Evolutionary conservation across 2,888 invertebrate genomes (phyloP).

Genomic region (Platycheirus albimanus): DNA sequence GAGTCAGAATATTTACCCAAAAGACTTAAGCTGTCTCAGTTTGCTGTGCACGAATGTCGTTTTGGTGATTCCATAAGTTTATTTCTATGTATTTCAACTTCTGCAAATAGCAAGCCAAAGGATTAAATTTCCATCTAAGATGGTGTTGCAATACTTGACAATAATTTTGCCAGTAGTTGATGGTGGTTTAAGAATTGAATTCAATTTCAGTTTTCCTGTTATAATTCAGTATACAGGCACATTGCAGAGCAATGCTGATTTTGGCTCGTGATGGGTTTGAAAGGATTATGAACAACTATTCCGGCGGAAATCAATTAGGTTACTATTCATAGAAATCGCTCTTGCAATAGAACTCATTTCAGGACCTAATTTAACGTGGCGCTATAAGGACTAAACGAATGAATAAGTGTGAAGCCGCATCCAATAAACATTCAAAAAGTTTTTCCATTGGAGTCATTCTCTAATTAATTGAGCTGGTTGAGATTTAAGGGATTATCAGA

Average conservation of each 20-base stretch:
- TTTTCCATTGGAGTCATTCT: slow-evolving; percentile 41
- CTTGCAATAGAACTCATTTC: background rate
- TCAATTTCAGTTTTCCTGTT: slow-evolving; percentile 11
- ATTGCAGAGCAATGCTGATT: slow-evolving; percentile 1
- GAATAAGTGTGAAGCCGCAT: slow-evolving; percentile 1
- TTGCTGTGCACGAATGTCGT: slow-evolving; percentile 9
- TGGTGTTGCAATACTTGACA: slow-evolving; percentile 5
- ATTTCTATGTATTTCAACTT: slow-evolving; percentile 9
- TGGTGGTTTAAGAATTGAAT: slow-evolving; percentile 16
- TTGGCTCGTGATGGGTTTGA: slow-evolving; percentile 8
- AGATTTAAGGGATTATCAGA: slow-evolving; percentile 12
- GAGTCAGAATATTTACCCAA: slow-evolving; percentile 35
- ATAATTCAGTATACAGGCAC: background rate
- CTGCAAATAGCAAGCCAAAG: background rate
- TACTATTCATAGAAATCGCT: slow-evolving; percentile 36
- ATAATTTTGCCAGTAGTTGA: slow-evolving; percentile 40
- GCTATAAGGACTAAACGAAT: background rate
- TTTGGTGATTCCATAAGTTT: background rate
- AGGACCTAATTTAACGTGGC: slow-evolving; percentile 34
- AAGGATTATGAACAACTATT: slow-evolving; percentile 54
- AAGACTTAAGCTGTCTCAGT: slow-evolving; percentile 4
- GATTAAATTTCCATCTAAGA: slow-evolving; percentile 10
- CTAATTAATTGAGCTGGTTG: slow-evolving; percentile 35
- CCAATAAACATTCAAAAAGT: slow-evolving; percentile 39
- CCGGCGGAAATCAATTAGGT: slow-evolving; percentile 63